Percentiles rank a stretch among this genome's conserved stretches.
phyloP scores from a whole-genome alignment of 2,113 vertebrate genomes.

The Camelus dromedarius region DNA sequence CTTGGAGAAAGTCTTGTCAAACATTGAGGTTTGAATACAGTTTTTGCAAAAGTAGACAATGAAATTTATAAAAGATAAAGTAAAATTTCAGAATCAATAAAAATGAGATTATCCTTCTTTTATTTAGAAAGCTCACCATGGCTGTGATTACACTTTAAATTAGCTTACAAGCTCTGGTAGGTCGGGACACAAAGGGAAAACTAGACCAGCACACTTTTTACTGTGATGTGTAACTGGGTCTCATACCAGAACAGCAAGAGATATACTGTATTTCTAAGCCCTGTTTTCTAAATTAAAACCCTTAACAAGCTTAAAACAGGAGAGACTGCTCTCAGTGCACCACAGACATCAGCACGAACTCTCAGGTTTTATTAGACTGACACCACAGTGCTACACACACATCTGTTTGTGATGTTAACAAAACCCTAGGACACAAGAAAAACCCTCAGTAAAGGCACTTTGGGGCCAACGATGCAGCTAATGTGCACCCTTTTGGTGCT shows the following conservation, averaged over 20 bases:
- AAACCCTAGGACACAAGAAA: neutral
- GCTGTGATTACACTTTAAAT: neutral
- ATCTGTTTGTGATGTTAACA: neutral
- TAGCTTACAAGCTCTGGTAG: neutral
- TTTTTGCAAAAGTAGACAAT: neutral
- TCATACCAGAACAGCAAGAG: neutral
- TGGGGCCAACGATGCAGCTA: neutral
- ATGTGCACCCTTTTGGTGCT: neutral
- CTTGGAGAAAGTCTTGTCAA: neutral
- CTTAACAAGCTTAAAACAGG: neutral
- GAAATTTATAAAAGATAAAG: neutral
- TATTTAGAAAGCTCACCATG: neutral
- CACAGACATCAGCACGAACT: neutral
- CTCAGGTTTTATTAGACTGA: neutral
- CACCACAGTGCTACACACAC: accelerated
- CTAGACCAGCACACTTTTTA: neutral
- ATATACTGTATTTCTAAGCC: neutral
- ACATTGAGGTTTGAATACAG: neutral
- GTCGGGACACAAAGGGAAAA: neutral
- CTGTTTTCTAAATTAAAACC: neutral
- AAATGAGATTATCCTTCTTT: neutral
- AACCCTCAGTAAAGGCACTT: neutral
- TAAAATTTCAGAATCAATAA: neutral
- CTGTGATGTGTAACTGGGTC: neutral
- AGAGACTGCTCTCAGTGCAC: neutral